Evolutionary conservation across 2,797 vertebrate species (phyloP).

Genomic region (Siniperca undulata): DNA sequence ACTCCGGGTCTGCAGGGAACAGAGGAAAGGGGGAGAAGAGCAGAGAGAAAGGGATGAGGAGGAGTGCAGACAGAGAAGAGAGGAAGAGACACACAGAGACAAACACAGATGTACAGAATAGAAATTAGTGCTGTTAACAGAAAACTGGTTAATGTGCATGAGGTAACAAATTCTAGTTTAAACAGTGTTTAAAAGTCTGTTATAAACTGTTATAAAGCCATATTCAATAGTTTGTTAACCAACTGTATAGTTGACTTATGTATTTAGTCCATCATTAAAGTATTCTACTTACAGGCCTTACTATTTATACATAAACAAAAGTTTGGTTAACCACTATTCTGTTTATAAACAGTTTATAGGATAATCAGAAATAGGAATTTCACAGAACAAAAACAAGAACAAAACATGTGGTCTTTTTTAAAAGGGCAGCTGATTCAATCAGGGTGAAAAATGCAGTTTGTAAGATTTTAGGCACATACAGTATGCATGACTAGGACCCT

Average conservation of each 20-base stretch:
- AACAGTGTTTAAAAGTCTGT: not conserved
- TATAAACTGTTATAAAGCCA: slow-evolving; percentile 63
- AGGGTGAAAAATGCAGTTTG: slow-evolving; percentile 67
- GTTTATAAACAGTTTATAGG: slow-evolving; percentile 70
- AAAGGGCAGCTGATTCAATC: slow-evolving; percentile 48
- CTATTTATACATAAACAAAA: slow-evolving; percentile 24
- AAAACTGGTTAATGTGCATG: slow-evolving; percentile 22
- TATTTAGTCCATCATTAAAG: slow-evolving; percentile 10
- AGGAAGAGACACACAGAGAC: slow-evolving; percentile 25
- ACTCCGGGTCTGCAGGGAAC: slow-evolving; percentile 92
- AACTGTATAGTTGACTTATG: slow-evolving; percentile 14
- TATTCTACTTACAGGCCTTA: not conserved
- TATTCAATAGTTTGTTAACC: slow-evolving; percentile 67
- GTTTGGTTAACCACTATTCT: slow-evolving; percentile 65
- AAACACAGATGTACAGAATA: slow-evolving; percentile 33
- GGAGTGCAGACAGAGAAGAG: slow-evolving; percentile 22
- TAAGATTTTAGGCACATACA: slow-evolving; percentile 66
- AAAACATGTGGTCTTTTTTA: slow-evolving; percentile 18
- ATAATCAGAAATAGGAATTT: slow-evolving; percentile 30
- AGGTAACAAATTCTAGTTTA: slow-evolving; percentile 12
- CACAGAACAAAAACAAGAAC: slow-evolving; percentile 35
- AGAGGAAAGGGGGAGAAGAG: slow-evolving; percentile 44
- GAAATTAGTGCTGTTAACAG: slow-evolving; percentile 20
- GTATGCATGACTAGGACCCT: slow-evolving; percentile 27
- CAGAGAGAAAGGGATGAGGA: slow-evolving; percentile 49